phyloP scores from a whole-genome alignment of 2,888 invertebrate genomes.

The Apamea anceps region DNA sequence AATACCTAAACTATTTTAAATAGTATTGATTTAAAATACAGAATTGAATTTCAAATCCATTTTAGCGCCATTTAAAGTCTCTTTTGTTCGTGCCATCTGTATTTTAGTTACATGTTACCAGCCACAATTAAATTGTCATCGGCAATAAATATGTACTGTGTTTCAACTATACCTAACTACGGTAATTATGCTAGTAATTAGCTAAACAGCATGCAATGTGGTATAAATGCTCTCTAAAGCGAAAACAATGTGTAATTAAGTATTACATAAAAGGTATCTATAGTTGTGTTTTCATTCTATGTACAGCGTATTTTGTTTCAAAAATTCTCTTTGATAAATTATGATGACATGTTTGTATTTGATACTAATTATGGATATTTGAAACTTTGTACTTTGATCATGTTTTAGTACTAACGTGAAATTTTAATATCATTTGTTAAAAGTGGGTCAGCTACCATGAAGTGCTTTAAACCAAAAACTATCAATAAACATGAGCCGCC shows the following conservation, averaged over 20 bases:
- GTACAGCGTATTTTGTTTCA: not conserved
- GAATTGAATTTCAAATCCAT: not conserved
- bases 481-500: too few species aligned
- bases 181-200: conserved; percentile 48
- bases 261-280: not conserved
- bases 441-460: too few species aligned
- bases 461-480: too few species aligned
- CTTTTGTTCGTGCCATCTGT: conserved; percentile 10
- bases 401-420: not conserved
- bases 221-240: conserved; percentile 25
- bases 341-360: not conserved
- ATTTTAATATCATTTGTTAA: not conserved
- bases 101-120: conserved; percentile 6
- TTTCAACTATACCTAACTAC: conserved; percentile 41
- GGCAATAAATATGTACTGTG: conserved; percentile 28
- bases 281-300: not conserved
- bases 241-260: conserved; percentile 7
- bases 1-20: not conserved
- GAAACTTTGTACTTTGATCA: not conserved
- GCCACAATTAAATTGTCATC: conserved; percentile 37
- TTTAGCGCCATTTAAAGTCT: not conserved
- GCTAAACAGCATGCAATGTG: conserved; percentile 32
- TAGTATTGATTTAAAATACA: not conserved
- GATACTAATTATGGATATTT: not conserved
- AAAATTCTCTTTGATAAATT: too few species aligned